Evolutionary conservation across 2,888 invertebrate species (phyloP), one percentile per base, ranked within the genome.

Genomic region (Camptogramma bilineatum): DNA sequence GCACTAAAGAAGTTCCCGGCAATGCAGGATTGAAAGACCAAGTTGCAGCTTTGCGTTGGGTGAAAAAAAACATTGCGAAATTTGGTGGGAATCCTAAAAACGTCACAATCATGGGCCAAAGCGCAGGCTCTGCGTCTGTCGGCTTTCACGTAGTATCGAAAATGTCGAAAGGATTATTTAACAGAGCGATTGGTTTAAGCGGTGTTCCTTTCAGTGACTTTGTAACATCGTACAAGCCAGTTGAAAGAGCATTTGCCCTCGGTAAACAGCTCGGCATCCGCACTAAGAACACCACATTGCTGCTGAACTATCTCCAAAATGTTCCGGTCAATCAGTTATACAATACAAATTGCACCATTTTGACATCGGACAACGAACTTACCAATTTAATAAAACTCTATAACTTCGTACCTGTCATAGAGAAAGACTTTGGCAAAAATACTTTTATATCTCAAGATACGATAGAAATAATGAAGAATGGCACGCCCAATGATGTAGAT

Each of bases 181-280:
- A 74, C 44, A 80, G 84, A 68, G 82, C 91, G 7, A 96, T 96
- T 47, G 92, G 95, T 0, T 95, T 96, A 75, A 96, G 96, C 73
- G 96, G 96, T 0, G 94, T 94, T 0, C 89, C 94, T 2, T 85
- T 94, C 31, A 91, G 93, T 73, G 88, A 92, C 0, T 95, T 52
- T 17, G 24, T 16, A 16, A 47, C 28, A 94, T 94, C 56, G 0
- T 67, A 55, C 7, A 62, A 94, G 13, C 93, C 94, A 0, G 88
- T 93, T n/a, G 94, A 94, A 84, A 50, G 80, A 69, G 80, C 80
- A 0, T 52, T 77, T 2, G 64, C 71, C 2, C 55, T 81, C 4
- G 81, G 78, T 0, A 73, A 68, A 65, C 68, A 71, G 18, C 61
- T 80, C 10, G 81, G 80, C 13, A 76, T 66, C n/a, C 10, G 69